A percentile compares a stretch with the other conserved stretches of the same genome.
These are phyloP conservation scores for Bufotes viridis DNA, from an alignment of 2,797 vertebrate genomes.

Conservation along the genomic window DNA sequence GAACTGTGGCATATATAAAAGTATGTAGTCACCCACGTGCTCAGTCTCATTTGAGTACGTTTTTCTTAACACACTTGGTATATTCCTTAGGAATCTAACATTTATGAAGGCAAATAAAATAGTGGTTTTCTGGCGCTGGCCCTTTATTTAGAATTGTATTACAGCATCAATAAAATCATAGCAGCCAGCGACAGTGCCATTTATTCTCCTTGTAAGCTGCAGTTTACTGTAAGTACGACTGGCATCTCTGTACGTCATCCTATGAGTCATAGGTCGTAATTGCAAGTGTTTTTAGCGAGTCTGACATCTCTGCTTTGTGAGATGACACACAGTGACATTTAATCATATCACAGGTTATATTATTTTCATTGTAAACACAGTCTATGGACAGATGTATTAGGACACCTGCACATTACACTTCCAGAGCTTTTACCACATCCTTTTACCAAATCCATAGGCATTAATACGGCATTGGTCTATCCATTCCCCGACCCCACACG, in stretches of 20 bases:
- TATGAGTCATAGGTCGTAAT: conserved; percentile 40
- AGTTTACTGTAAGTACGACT: background rate
- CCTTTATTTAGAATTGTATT: background rate
- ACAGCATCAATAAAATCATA: background rate
- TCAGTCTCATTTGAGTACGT: background rate
- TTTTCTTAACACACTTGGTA: background rate
- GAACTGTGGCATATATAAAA: background rate
- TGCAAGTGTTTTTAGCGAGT: conserved; percentile 8
- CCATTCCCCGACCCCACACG: no score
- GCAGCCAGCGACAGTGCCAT: background rate
- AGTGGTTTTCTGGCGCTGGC: no score
- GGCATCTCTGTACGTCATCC: conserved; percentile 31
- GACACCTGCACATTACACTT: no score
- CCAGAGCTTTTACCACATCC: no score
- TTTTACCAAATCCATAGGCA: no score
- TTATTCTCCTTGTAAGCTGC: background rate
- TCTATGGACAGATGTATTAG: no score
- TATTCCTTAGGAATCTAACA: background rate
- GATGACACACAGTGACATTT: background rate
- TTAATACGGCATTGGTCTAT: no score
- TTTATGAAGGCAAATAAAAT: background rate
- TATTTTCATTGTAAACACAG: background rate
- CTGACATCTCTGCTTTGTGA: background rate
- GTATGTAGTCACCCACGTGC: background rate
- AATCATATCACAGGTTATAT: background rate